Conservation (phyloP, 2,797 vertebrate genomes). For the Heteromormyrus szaboi region DNA sequence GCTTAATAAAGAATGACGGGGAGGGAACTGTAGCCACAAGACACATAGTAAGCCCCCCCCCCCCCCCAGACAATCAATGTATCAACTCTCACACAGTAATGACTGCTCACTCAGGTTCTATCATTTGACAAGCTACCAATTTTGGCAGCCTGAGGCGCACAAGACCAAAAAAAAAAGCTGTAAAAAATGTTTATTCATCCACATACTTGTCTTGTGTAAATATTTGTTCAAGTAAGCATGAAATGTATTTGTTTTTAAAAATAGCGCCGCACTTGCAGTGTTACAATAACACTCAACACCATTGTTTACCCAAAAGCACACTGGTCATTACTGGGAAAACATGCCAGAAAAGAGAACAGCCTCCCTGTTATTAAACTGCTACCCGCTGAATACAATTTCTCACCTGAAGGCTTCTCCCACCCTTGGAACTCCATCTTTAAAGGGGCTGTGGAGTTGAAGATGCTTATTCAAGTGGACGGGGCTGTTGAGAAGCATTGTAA, state of each 20-base stretch:
- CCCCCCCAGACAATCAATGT: not conserved
- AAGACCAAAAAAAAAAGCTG: not conserved
- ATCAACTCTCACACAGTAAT: not conserved
- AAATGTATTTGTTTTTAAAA: conserved; percentile 3
- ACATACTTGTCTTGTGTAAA: not conserved
- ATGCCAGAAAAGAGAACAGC: not conserved
- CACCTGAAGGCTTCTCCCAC: not conserved
- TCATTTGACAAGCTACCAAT: not conserved
- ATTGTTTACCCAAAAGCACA: not conserved
- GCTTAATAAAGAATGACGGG: not conserved
- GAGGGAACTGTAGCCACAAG: not conserved
- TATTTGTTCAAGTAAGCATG: not conserved
- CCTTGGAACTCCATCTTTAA: not conserved
- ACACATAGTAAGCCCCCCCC: not conserved
- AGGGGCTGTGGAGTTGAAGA: not conserved
- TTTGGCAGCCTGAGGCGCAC: not conserved
- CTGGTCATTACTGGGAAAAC: not conserved
- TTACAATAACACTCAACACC: not conserved
- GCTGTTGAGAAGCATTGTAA: not conserved
- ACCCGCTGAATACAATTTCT: not conserved
- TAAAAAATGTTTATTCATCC: not conserved
- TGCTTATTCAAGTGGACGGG: not conserved
- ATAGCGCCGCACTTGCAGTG: not conserved
- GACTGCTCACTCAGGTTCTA: not conserved
- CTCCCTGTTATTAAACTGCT: conserved; percentile 3